Evolutionary conservation across 2,888 invertebrate species (phyloP), one percentile per base, ranked within the genome.

Genomic region (Meteorus cinctellus): DNA sequence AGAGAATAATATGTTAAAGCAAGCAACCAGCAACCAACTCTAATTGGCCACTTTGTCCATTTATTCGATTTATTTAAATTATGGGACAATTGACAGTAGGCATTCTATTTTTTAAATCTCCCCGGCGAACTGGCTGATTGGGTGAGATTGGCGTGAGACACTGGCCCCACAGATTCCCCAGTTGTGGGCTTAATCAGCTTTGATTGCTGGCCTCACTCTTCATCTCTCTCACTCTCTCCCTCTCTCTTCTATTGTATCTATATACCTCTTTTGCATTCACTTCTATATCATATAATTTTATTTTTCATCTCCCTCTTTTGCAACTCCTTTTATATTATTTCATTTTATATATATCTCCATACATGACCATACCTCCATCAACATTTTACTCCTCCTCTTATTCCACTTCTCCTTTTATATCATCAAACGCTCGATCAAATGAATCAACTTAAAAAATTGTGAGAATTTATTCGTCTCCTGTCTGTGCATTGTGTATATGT

Each of bases 11-110:
- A 77, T 75, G 78, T 69, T 77, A 79, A 87, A 86, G 85, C 86
- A 86, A 86, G 88, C 84, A 84, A 82, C 83, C 83, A 82, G 78
- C 81, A 87, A 86, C 88, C 88, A 88, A 88, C 88, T 89, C 89
- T 89, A 89, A 89, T 89, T 89, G 89, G 88, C 89, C 89, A 89
- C 89, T 89, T 89, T 89, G 89, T 89, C 89, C 89, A 89, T 89
- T 89, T 89, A 89, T 89, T 89, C 89, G 89, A 89, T 89, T 89
- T 89, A 89, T 89, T 89, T 89, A 89, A 89, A 89, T 89, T 89
- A 89, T 89, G 89, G 89, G 89, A 89, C 89, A 89, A 89, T 89
- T 89, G 89, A 89, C 89, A 89, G 89, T 89, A 89, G 89, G 89
- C 89, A 89, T 89, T 89, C 89, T 89, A 89, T 89, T 89, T 89